phyloP scores from a whole-genome alignment of 2,888 invertebrate genomes.

The Altica lythri region DNA sequence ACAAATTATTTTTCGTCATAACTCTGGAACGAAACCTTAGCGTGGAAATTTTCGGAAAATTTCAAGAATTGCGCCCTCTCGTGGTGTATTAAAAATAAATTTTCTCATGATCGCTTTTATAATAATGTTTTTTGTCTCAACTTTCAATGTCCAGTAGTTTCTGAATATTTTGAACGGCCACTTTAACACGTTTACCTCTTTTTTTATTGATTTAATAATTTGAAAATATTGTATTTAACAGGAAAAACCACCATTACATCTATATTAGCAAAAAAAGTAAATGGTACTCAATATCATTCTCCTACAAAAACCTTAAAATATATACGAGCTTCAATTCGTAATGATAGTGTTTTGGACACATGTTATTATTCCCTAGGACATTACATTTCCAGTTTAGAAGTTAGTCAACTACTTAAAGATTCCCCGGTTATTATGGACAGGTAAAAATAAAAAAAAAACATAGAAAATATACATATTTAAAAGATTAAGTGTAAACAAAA shows the following conservation, averaged over 20 bases:
- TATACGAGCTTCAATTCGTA: constrained; percentile 51
- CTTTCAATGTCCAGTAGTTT: not conserved
- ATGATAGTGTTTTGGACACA: constrained; percentile 47
- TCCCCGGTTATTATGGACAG: constrained; percentile 57
- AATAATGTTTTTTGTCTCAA: not conserved
- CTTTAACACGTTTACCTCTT: not conserved
- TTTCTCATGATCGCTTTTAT: not conserved
- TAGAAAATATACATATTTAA: too few species aligned
- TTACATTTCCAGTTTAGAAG: constrained; percentile 56
- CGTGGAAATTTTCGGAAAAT: too few species aligned
- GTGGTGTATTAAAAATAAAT: too few species aligned
- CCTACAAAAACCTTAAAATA: constrained; percentile 53
- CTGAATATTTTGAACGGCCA: not conserved
- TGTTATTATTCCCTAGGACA: constrained; percentile 58
- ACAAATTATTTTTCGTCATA: too few species aligned
- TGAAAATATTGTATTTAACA: too few species aligned
- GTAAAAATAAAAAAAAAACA: too few species aligned
- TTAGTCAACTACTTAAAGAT: constrained; percentile 44
- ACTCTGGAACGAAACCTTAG: too few species aligned
- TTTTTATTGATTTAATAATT: too few species aligned
- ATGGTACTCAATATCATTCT: constrained; percentile 49
- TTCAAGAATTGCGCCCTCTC: too few species aligned
- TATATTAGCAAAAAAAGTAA: constrained; percentile 48
- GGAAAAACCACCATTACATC: constrained; percentile 56
- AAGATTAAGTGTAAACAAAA: not conserved